Percentiles rank a stretch among this genome's conserved stretches.
These are phyloP conservation scores for Glaucomys volans DNA, from an alignment of 2,113 vertebrate genomes.

Conservation along the genomic window DNA sequence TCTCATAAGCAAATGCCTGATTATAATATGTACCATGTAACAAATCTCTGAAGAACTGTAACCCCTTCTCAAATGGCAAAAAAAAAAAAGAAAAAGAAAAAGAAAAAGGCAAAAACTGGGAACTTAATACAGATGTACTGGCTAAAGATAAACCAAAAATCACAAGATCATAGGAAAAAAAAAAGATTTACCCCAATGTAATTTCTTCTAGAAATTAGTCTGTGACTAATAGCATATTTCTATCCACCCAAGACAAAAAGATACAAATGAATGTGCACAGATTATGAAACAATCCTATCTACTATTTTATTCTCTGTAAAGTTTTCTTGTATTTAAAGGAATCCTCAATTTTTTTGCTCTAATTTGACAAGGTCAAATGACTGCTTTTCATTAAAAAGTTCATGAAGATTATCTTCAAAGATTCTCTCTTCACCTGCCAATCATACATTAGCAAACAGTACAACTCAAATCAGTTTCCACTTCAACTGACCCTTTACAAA, in stretches of 20 bases:
- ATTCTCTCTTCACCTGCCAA: not conserved
- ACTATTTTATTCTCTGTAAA: conserved; percentile 46
- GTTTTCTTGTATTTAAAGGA: conserved; percentile 48
- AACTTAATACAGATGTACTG: conserved; percentile 9
- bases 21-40: not conserved
- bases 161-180: not conserved
- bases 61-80: conserved; percentile 8
- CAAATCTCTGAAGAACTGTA: conserved; percentile 18
- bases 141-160: conserved; percentile 55
- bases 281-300: conserved; percentile 43
- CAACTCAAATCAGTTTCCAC: conserved; percentile 50
- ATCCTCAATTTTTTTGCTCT: conserved; percentile 44
- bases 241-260: conserved; percentile 2
- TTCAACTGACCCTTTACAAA: not conserved
- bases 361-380: conserved; percentile 11
- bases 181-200: not conserved
- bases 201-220: conserved; percentile 38
- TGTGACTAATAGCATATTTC: conserved; percentile 47
- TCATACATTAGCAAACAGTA: conserved; percentile 5
- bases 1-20: conserved; percentile 35
- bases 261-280: conserved; percentile 3
- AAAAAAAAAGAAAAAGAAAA: not conserved
- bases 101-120: not conserved
- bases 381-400: conserved; percentile 43
- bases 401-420: conserved; percentile 20